A percentile compares a stretch with the other conserved stretches of the same genome.
Evolutionary conservation across 2,888 invertebrate genomes (phyloP).

Genomic region (Deroplatys truncata): DNA sequence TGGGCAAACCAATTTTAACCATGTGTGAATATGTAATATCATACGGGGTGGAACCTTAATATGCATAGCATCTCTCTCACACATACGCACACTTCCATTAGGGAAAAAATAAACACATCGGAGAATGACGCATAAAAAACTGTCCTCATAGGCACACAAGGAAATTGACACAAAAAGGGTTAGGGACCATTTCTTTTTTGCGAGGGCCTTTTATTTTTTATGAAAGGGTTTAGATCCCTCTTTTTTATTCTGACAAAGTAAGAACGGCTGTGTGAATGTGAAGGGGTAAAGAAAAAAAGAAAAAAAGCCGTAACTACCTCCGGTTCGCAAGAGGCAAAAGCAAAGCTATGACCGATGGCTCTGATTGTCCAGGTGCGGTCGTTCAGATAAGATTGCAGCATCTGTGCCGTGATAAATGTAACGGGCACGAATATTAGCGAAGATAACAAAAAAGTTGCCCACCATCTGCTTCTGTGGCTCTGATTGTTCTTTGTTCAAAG

Average conservation of each 20-base stretch:
- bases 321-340: neutral
- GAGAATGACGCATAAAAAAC: neutral
- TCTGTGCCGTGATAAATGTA: conserved; percentile 14
- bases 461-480: neutral
- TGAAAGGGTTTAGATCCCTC: neutral
- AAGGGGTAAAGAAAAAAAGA: conserved; percentile 6
- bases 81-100: neutral
- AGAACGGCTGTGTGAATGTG: neutral
- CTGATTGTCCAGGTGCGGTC: neutral
- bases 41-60: neutral
- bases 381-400: conserved; percentile 7
- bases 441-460: neutral
- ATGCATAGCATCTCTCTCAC: neutral
- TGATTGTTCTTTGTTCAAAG: neutral
- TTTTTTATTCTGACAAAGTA: neutral
- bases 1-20: neutral
- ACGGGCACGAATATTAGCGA: neutral
- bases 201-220: conserved; percentile 5
- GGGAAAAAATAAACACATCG: neutral
- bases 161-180: neutral
- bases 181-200: conserved; percentile 6
- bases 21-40: neutral
- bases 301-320: neutral
- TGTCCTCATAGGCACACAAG: neutral
- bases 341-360: neutral